Conservation (phyloP, 2,797 vertebrate genomes). For the Xenops minutus region DNA sequence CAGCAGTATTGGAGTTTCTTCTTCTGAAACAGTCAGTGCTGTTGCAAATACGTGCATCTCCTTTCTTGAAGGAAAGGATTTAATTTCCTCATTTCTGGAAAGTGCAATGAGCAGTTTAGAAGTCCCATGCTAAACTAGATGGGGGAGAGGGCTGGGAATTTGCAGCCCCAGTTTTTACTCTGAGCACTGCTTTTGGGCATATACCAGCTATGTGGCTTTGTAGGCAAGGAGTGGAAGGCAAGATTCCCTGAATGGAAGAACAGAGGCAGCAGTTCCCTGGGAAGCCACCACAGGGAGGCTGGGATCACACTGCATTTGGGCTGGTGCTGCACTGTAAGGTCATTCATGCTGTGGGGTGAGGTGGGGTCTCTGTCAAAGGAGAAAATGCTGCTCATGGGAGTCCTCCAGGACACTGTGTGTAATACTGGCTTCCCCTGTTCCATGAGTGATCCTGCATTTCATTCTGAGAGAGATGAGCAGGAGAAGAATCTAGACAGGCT, state of each 20-base stretch:
- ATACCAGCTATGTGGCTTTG: fast-evolving
- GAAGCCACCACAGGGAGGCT: background rate
- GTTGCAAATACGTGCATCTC: background rate
- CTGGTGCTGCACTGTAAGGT: background rate
- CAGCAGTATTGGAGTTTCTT: background rate
- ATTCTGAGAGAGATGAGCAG: background rate
- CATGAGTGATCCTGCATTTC: background rate
- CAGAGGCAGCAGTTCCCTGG: background rate
- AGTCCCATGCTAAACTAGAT: background rate
- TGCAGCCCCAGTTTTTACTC: background rate
- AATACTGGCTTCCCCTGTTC: background rate
- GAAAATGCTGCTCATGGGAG: background rate
- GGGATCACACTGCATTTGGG: background rate
- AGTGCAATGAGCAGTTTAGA: background rate
- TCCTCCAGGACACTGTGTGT: background rate
- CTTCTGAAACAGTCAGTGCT: background rate
- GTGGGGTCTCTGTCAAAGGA: background rate
- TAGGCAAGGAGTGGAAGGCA: background rate
- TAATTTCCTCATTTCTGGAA: background rate
- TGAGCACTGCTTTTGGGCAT: background rate
- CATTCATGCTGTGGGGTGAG: background rate
- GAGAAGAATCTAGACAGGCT: background rate
- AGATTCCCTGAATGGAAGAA: background rate
- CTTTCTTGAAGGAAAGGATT: background rate
- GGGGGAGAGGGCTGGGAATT: background rate